Evolutionary conservation across 2,888 invertebrate species (phyloP).

Genomic region (Clostera curtula): DNA sequence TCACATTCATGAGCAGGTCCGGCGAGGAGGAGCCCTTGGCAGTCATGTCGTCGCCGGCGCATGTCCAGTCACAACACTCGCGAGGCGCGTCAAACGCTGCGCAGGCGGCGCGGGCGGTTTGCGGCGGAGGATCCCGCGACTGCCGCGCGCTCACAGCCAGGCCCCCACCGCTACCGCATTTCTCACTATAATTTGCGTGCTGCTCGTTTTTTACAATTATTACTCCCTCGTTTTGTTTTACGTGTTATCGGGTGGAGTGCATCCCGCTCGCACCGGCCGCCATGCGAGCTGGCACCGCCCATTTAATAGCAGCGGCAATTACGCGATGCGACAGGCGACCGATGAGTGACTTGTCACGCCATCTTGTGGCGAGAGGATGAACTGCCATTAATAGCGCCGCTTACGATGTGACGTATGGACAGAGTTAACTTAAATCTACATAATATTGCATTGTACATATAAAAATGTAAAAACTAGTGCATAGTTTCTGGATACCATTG

Average conservation of each 20-base stretch:
- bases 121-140: slow-evolving; percentile 63
- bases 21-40: slow-evolving; percentile 69
- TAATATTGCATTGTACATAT: too few relatives aligned
- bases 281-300: slow-evolving; percentile 71
- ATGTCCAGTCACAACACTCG: slow-evolving; percentile 67
- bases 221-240: slow-evolving; percentile 75
- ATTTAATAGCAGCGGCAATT: slow-evolving; percentile 72
- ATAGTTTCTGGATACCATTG: too few relatives aligned
- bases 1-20: slow-evolving; percentile 75
- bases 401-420: slow-evolving; percentile 19
- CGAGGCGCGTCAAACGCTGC: slow-evolving; percentile 42
- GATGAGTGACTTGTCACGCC: slow-evolving; percentile 44
- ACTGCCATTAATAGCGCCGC: slow-evolving; percentile 8
- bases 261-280: slow-evolving; percentile 75
- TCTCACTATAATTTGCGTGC: slow-evolving; percentile 76
- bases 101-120: slow-evolving; percentile 64
- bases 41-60: slow-evolving; percentile 62
- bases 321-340: slow-evolving; percentile 36
- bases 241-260: slow-evolving; percentile 75
- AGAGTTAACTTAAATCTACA: too few relatives aligned
- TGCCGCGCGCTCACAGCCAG: slow-evolving; percentile 61
- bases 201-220: slow-evolving; percentile 75
- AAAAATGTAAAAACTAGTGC: too few relatives aligned
- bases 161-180: slow-evolving; percentile 75
- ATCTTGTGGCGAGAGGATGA: slow-evolving; percentile 55